Conservation (phyloP, 2,888 invertebrate genomes). For the Stenoptilia bipunctidactyla region DNA sequence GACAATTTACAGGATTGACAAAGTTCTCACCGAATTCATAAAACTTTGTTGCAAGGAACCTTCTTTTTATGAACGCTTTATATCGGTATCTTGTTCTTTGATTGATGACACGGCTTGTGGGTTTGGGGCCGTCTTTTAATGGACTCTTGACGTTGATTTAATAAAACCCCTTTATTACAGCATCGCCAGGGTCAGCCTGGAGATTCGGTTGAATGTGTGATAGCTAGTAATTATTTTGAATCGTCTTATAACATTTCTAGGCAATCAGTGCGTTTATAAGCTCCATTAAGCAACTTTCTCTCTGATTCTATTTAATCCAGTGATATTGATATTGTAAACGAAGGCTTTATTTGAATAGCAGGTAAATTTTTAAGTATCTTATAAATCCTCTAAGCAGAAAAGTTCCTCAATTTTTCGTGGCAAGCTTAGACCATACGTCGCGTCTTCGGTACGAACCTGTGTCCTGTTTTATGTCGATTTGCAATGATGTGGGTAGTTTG, state of each 20-base stretch:
- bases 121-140: slow-evolving; percentile 42
- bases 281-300: slow-evolving; percentile 11
- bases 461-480: not conserved
- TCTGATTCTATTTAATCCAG: not conserved
- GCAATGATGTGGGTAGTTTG: not conserved
- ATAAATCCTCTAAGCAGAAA: too few relatives aligned
- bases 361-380: too few relatives aligned
- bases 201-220: slow-evolving; percentile 17
- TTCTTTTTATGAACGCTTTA: slow-evolving; percentile 21
- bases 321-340: too few relatives aligned
- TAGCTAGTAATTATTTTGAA: slow-evolving; percentile 24
- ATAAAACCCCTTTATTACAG: slow-evolving; percentile 66
- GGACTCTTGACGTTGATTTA: slow-evolving; percentile 68
- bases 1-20: too few relatives aligned
- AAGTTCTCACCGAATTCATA: too few relatives aligned
- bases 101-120: slow-evolving; percentile 46
- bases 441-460: too few relatives aligned
- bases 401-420: too few relatives aligned
- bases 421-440: too few relatives aligned
- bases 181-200: slow-evolving; percentile 37
- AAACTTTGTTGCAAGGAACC: too few relatives aligned
- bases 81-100: slow-evolving; percentile 39
- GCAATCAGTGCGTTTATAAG: slow-evolving; percentile 7
- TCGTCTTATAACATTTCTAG: slow-evolving; percentile 1
- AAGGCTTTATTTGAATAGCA: too few relatives aligned